Percentiles rank a stretch among this genome's conserved stretches.
Evolutionary conservation across 2,888 invertebrate species (phyloP).

Genomic region (Argyresthia albistria): DNA sequence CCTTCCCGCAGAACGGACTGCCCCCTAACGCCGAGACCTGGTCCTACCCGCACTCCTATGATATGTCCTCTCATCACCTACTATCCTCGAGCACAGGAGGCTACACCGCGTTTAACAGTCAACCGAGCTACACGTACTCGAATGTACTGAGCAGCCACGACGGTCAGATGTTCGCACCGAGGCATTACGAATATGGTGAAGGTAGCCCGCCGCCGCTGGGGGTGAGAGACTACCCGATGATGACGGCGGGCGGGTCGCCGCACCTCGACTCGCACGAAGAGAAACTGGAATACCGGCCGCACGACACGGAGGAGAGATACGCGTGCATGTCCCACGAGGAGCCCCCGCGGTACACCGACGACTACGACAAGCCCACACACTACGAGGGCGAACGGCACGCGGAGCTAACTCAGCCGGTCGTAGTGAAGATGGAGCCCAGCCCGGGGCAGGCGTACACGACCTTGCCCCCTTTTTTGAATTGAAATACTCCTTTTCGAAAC

Average conservation of each 20-base stretch:
- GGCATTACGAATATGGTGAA: slow-evolving; percentile 75
- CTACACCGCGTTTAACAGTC: slow-evolving; percentile 76
- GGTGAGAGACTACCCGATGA: slow-evolving; percentile 76
- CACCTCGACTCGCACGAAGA: slow-evolving; percentile 60
- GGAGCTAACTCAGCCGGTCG: slow-evolving; percentile 55
- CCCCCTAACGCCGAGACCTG: slow-evolving; percentile 83
- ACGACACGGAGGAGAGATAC: slow-evolving; percentile 63
- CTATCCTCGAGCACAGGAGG: slow-evolving; percentile 79
- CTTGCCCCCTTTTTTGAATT: slow-evolving; percentile 85
- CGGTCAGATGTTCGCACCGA: slow-evolving; percentile 78
- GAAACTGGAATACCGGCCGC: slow-evolving; percentile 51
- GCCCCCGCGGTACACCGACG: slow-evolving; percentile 69
- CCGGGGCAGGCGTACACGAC: slow-evolving; percentile 76
- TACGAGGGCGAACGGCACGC: slow-evolving; percentile 66
- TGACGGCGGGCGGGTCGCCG: slow-evolving; percentile 77
- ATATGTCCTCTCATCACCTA: slow-evolving; percentile 82
- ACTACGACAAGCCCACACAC: slow-evolving; percentile 29
- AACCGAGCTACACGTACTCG: slow-evolving; percentile 75
- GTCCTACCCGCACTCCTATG: slow-evolving; percentile 85
- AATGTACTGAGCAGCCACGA: slow-evolving; percentile 82
- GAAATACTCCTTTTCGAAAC: slow-evolving; percentile 74
- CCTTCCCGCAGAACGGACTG: slow-evolving; percentile 73
- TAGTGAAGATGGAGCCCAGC: slow-evolving; percentile 73
- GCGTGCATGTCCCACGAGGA: slow-evolving; percentile 61
- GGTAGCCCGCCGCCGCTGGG: slow-evolving; percentile 77